Evolutionary conservation across 37 sponge, comb jelly and placozoan species (phyloP), one percentile per base, ranked within the genome.

Genomic region (Bolinopsis microptera): DNA sequence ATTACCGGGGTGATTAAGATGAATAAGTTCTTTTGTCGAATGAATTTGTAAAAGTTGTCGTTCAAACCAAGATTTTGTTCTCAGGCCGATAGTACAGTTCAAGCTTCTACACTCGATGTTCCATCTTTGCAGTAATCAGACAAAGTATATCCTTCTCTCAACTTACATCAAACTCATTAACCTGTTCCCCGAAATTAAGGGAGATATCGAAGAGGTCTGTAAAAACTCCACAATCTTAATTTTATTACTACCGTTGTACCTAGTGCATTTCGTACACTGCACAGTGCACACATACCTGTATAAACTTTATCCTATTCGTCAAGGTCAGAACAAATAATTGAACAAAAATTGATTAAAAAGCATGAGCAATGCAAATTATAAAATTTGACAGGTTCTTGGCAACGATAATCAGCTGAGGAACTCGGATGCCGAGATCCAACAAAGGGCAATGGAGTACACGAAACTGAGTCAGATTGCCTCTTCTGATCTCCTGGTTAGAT

Each of bases 81-180:
- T 80, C 82, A 95, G 96, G 68, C 98, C 98, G 0, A 39, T 94
- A 41, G 95, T 97, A 35, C 98, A 98, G 93, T 96, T 98, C 90
- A 88, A 94, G 37, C 93, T 98, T 26, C 95, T 98, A 35, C 98
- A 98, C 72, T 96, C 96, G 35, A 96, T 94, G 93, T 98, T 94
- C 94, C 97, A 95, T 68, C 83, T 98, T 70, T 97, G 97, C 83
- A 96, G 96, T 18, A 92, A 38, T 31, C 9, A 90, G 33, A 98
- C 98, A 8, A 88, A 95, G 61, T 94, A 94, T 33, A 94, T 98
- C 3, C 95, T 98, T 0, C 96, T 98, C 38, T 96, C 98, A 34
- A 95, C 97, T 30, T 98, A 98, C 94, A 82, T 98, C 94, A 98
- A 98, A 83, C 96, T 98, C 39, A 93, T 98, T 93, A 98, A 98